Percentiles rank a stretch among this genome's conserved stretches.
These are phyloP conservation scores for Distichodus sexfasciatus DNA, from an alignment of 2,797 vertebrate genomes.

Conservation along the genomic window DNA sequence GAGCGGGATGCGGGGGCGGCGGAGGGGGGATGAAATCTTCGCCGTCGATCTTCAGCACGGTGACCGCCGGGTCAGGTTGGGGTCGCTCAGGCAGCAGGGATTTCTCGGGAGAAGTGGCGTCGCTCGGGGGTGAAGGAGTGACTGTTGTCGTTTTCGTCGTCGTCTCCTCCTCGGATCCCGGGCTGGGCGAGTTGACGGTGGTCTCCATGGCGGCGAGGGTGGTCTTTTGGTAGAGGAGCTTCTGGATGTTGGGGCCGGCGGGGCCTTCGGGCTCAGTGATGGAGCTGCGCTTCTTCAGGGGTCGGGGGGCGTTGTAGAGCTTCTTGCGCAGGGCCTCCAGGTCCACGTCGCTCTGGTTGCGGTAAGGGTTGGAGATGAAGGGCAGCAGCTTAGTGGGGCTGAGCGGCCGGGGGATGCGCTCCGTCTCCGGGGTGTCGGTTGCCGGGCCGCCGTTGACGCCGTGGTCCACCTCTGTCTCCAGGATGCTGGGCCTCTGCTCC, in stretches of 20 bases:
- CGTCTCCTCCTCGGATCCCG: slow-evolving; percentile 64
- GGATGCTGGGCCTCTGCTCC: slow-evolving; percentile 66
- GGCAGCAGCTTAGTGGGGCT: slow-evolving; percentile 96
- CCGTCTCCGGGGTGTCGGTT: slow-evolving; percentile 74
- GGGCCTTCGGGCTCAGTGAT: slow-evolving; percentile 96
- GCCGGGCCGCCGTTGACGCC: slow-evolving; percentile 52
- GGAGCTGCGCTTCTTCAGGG: slow-evolving; percentile 96
- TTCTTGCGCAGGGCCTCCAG: slow-evolving; percentile 91
- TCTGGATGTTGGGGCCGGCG: slow-evolving; percentile 94
- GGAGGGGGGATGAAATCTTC: slow-evolving; percentile 71
- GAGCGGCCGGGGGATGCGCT: slow-evolving; percentile 89
- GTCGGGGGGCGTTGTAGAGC: slow-evolving; percentile 88
- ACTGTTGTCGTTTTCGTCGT: too few relatives aligned
- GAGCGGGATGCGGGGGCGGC: slow-evolving; percentile 72
- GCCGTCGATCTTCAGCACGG: slow-evolving; percentile 30
- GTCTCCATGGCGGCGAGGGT: slow-evolving; percentile 94
- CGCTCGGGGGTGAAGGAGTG: too few relatives aligned
- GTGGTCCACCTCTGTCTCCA: slow-evolving; percentile 57
- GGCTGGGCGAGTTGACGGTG: slow-evolving; percentile 70
- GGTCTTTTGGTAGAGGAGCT: slow-evolving; percentile 95
- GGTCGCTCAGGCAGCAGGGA: slow-evolving; percentile 42
- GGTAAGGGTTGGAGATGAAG: slow-evolving; percentile 92
- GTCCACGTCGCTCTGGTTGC: slow-evolving; percentile 93
- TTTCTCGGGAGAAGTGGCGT: slow-evolving; percentile 57
- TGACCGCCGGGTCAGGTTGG: slow-evolving; percentile 39